Evolutionary conservation across 2,797 vertebrate species (phyloP).

Genomic region (Gambelia wislizenii): DNA sequence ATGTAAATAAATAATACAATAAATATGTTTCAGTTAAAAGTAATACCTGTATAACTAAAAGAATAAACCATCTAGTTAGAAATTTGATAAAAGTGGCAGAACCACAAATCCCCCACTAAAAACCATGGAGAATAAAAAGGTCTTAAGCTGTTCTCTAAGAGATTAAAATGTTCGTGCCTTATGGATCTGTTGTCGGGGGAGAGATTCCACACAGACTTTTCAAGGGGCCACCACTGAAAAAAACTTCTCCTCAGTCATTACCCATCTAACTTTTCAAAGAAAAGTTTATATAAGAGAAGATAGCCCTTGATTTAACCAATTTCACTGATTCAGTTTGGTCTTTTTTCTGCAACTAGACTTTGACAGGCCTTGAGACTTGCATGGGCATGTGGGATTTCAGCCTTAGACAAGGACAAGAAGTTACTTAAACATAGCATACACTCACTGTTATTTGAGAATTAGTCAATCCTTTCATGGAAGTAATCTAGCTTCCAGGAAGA

Average conservation of each 20-base stretch:
- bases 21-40: too few species aligned
- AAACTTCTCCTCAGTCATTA: neutral
- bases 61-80: neutral
- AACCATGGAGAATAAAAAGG: neutral
- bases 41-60: neutral
- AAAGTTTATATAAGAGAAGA: neutral
- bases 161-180: neutral
- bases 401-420: neutral
- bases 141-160: neutral
- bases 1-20: neutral
- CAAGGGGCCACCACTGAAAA: neutral
- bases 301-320: neutral
- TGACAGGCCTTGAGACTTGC: neutral
- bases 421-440: neutral
- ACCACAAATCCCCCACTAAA: neutral
- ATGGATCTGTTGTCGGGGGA: too few species aligned
- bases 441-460: neutral
- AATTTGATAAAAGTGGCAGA: neutral
- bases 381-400: neutral
- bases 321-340: neutral
- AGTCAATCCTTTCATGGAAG: neutral
- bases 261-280: neutral
- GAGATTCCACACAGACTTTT: neutral
- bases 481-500: neutral
- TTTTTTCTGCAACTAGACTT: neutral